Percentiles rank a stretch among this genome's conserved stretches.
These are phyloP conservation scores for Pangasianodon hypophthalmus DNA, from an alignment of 2,113 vertebrate species.

Conservation along the genomic window DNA sequence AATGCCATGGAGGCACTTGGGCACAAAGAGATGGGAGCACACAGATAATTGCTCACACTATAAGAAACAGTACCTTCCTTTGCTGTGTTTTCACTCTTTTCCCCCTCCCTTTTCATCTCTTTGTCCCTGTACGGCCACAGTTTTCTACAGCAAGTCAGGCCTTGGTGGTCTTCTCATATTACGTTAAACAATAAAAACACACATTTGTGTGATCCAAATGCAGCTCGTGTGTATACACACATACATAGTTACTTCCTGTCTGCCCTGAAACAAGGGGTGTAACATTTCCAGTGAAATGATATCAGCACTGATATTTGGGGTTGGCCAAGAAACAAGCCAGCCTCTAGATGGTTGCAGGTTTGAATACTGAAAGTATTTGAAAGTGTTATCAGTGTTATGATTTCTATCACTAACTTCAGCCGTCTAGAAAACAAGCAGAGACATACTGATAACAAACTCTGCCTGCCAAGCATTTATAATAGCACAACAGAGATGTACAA, in stretches of 20 bases:
- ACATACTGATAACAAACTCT: background rate
- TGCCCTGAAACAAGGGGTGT: background rate
- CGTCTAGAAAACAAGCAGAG: background rate
- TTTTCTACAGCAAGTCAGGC: background rate
- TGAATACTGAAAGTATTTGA: background rate
- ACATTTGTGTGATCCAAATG: background rate
- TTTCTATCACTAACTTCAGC: background rate
- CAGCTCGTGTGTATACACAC: background rate
- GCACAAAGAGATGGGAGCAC: constrained; percentile 2
- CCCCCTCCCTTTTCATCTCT: background rate
- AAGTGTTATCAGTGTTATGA: background rate
- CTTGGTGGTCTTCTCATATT: background rate
- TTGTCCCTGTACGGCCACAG: background rate
- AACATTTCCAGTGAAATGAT: constrained; percentile 1
- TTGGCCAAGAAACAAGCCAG: background rate
- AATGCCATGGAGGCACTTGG: constrained; percentile 18
- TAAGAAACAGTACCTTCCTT: background rate
- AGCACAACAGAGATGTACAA: background rate
- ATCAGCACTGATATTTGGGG: background rate
- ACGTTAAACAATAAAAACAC: background rate
- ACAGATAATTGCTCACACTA: background rate
- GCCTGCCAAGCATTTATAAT: background rate
- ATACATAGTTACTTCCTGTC: background rate
- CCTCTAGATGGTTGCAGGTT: background rate
- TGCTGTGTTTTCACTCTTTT: background rate